A percentile compares a stretch with the other conserved stretches of the same genome.
Conservation (phyloP, 2,888 invertebrate genomes). For the Macrophya annulata region DNA sequence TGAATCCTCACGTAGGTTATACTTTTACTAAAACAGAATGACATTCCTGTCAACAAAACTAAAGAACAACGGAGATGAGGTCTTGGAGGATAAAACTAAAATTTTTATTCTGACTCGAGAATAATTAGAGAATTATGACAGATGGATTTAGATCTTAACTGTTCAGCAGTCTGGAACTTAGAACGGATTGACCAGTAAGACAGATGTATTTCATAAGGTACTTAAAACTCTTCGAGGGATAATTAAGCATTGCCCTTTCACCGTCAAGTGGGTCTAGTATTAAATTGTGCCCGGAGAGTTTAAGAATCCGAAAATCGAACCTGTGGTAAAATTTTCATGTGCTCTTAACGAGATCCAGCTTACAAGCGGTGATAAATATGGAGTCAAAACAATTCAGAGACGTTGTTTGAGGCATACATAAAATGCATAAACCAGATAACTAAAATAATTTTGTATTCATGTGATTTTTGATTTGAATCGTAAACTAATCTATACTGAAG, state of each 20-base stretch:
- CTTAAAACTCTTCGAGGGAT: neutral
- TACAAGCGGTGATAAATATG: neutral
- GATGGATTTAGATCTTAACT: neutral
- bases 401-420: neutral
- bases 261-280: neutral
- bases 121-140: neutral
- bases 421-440: neutral
- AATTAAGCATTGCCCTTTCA: neutral
- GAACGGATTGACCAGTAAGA: neutral
- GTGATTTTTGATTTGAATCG: neutral
- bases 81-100: too few species aligned
- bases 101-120: neutral
- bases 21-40: too few species aligned
- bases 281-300: neutral
- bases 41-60: too few species aligned
- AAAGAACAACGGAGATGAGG: too few species aligned
- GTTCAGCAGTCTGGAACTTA: neutral
- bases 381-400: neutral
- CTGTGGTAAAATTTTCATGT: constrained; percentile 8
- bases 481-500: neutral
- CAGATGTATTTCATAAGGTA: neutral
- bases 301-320: neutral
- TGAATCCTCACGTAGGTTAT: too few species aligned
- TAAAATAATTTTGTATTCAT: neutral
- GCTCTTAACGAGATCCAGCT: constrained; percentile 18